Percentiles rank a stretch among this genome's conserved stretches.
Evolutionary conservation across 2,797 vertebrate species (phyloP).

Genomic region (Eutrigla gurnardus): DNA sequence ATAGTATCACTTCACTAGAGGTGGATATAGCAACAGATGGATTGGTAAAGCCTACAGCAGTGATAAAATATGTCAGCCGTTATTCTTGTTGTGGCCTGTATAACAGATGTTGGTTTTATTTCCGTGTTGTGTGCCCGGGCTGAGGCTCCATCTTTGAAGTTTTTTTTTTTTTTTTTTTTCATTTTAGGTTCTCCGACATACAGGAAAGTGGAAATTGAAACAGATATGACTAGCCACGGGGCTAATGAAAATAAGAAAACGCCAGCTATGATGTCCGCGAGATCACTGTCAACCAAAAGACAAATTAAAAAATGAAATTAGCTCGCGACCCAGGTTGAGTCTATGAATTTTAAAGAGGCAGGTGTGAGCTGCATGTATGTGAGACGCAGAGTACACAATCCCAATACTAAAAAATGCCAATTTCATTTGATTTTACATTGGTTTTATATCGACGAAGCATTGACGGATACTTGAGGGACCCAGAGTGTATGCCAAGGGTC

Average conservation of each 20-base stretch:
- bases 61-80: slow-evolving; percentile 55
- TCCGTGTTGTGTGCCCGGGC: slow-evolving; percentile 35
- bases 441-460: not conserved
- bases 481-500: slow-evolving; percentile 6
- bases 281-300: slow-evolving; percentile 58
- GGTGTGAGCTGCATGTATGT: slow-evolving; percentile 10
- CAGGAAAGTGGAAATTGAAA: slow-evolving; percentile 46
- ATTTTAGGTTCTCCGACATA: slow-evolving; percentile 17
- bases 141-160: slow-evolving; percentile 58
- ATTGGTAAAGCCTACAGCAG: slow-evolving; percentile 66
- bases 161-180: slow-evolving; percentile 16
- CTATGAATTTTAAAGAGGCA: slow-evolving; percentile 46
- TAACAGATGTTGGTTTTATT: slow-evolving; percentile 70
- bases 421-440: slow-evolving; percentile 11
- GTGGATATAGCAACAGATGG: slow-evolving; percentile 74
- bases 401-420: slow-evolving; percentile 4
- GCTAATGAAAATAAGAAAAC: slow-evolving; percentile 56
- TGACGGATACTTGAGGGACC: slow-evolving; percentile 11
- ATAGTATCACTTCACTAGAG: slow-evolving; percentile 72
- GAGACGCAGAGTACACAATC: not conserved
- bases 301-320: slow-evolving; percentile 64
- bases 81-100: slow-evolving; percentile 51
- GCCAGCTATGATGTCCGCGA: slow-evolving; percentile 40
- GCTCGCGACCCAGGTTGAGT: slow-evolving; percentile 24
- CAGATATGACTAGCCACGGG: slow-evolving; percentile 50